Evolutionary conservation across 2,113 vertebrate species (phyloP).

Genomic region (Actinemys pallida): DNA sequence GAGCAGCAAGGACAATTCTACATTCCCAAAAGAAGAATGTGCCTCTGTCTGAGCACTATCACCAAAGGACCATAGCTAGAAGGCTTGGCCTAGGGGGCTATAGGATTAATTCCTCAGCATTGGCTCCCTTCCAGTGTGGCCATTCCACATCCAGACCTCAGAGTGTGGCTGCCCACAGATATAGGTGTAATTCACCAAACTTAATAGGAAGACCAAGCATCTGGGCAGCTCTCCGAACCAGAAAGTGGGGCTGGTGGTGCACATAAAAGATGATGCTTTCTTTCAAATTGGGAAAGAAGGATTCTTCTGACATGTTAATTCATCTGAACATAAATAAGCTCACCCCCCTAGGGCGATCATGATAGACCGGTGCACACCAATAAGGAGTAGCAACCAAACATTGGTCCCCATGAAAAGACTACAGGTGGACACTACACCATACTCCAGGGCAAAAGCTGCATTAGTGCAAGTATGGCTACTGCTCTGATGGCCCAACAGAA

Average conservation of each 20-base stretch:
- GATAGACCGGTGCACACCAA: not conserved
- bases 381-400: not conserved
- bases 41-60: not conserved
- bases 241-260: not conserved
- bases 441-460: too few relatives aligned
- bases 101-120: not conserved
- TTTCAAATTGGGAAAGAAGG: not conserved
- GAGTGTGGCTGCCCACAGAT: not conserved
- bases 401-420: fast-evolving
- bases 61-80: not conserved
- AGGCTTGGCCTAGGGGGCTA: not conserved
- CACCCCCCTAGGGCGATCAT: fast-evolving
- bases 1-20: not conserved
- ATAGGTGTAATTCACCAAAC: not conserved
- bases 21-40: not conserved
- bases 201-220: not conserved
- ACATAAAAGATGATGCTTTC: not conserved
- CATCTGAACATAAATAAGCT: too few relatives aligned
- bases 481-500: not conserved
- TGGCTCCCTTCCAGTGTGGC: not conserved
- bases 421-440: too few relatives aligned
- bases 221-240: not conserved
- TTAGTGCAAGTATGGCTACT: not conserved
- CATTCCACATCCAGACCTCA: not conserved
- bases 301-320: not conserved